A percentile compares a stretch with the other conserved stretches of the same genome.
These are phyloP conservation scores for Brachypalpus laphriformis DNA, from an alignment of 2,888 invertebrate genomes.

Conservation along the genomic window DNA sequence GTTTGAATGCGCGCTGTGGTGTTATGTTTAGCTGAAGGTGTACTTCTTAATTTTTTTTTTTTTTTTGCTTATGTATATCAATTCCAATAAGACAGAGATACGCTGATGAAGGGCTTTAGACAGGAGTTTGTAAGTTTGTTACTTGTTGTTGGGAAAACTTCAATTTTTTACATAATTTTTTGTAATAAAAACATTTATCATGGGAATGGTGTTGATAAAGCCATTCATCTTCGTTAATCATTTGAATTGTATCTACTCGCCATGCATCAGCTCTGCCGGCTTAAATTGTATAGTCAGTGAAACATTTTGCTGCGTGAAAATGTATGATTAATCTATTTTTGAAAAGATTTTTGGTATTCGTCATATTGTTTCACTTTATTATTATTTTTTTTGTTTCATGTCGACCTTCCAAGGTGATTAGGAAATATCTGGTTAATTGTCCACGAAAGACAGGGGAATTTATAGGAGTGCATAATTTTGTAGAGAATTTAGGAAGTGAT, in stretches of 20 bases:
- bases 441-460: too few species aligned
- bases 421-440: too few species aligned
- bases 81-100: constrained; percentile 13
- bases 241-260: not conserved
- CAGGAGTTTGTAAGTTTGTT: too few species aligned
- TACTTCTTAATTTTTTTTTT: not conserved
- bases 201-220: not conserved
- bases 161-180: not conserved
- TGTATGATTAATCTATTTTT: constrained; percentile 20
- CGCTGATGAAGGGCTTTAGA: not conserved
- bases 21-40: not conserved
- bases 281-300: not conserved
- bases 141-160: not conserved
- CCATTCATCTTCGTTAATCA: constrained; percentile 19
- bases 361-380: not conserved
- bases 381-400: too few species aligned
- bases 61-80: not conserved
- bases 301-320: constrained; percentile 24
- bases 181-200: not conserved
- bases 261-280: not conserved
- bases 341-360: not conserved
- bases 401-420: too few species aligned
- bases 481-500: too few species aligned
- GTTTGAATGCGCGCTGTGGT: not conserved
- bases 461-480: too few species aligned